Evolutionary conservation across 2,888 invertebrate species (phyloP).

Genomic region (Neria commutata): DNA sequence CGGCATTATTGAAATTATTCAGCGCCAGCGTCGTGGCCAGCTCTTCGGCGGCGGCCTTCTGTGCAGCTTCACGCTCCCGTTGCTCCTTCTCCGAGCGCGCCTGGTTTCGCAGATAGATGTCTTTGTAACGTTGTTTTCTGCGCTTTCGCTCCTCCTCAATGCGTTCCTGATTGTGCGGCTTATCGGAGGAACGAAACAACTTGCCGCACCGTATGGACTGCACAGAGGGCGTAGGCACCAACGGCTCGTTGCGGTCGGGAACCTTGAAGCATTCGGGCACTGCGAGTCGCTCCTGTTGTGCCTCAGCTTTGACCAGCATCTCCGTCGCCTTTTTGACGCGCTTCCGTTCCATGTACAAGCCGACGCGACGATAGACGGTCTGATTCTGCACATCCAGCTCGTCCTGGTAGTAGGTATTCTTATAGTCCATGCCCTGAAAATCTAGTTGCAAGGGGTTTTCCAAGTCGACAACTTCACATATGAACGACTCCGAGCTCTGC

Average conservation of each 20-base stretch:
- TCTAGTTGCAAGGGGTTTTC: slow-evolving; percentile 57
- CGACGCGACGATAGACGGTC: slow-evolving; percentile 48
- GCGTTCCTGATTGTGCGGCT: slow-evolving; percentile 41
- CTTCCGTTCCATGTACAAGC: slow-evolving; percentile 50
- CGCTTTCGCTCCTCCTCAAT: slow-evolving; percentile 39
- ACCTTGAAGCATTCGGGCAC: slow-evolving; percentile 41
- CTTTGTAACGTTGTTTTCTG: slow-evolving; percentile 48
- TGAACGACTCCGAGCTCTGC: slow-evolving; percentile 43
- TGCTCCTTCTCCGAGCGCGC: slow-evolving; percentile 8
- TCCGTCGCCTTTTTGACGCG: slow-evolving; percentile 38
- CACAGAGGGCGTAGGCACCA: background rate
- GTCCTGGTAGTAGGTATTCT: slow-evolving; percentile 52
- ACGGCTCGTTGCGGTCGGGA: slow-evolving; percentile 29
- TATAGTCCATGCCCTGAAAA: slow-evolving; percentile 58
- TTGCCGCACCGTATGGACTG: slow-evolving; percentile 34
- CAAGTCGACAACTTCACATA: slow-evolving; percentile 55
- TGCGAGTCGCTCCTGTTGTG: slow-evolving; percentile 44
- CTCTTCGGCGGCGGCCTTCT: slow-evolving; percentile 26
- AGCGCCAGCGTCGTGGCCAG: slow-evolving; percentile 39
- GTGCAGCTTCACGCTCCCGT: slow-evolving; percentile 22
- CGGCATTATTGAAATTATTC: slow-evolving; percentile 34
- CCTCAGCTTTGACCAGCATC: slow-evolving; percentile 39
- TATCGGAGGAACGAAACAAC: slow-evolving; percentile 47
- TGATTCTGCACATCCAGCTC: slow-evolving; percentile 55
- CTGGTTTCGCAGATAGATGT: slow-evolving; percentile 45